Conservation (phyloP, 2,113 vertebrate genomes). For the Cyanoramphus novaezelandiae region DNA sequence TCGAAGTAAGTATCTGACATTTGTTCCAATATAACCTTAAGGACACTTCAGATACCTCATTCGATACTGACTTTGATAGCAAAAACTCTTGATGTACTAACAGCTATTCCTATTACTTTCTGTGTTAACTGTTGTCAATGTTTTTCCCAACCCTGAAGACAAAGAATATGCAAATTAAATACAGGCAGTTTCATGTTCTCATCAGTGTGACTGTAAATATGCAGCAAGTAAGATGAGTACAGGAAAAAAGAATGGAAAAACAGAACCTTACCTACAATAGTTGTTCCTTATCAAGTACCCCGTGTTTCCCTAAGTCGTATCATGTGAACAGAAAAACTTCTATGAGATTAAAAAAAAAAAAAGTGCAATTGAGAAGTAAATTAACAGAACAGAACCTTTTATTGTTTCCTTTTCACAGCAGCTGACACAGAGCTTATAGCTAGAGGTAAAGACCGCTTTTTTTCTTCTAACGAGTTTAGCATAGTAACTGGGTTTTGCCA, state of each 20-base stretch:
- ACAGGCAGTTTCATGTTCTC: slow-evolving; percentile 65
- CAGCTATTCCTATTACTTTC: slow-evolving; percentile 30
- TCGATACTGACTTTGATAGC: background rate
- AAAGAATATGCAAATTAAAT: slow-evolving; percentile 77
- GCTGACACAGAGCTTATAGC: slow-evolving; percentile 8
- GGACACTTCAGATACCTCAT: background rate
- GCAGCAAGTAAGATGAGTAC: slow-evolving; percentile 47
- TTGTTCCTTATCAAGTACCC: slow-evolving; percentile 49
- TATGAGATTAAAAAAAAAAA: slow-evolving; percentile 21
- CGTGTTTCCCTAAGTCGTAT: slow-evolving; percentile 50
- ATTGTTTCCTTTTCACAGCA: slow-evolving; percentile 47
- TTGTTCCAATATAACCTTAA: slow-evolving; percentile 1
- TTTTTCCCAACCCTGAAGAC: slow-evolving; percentile 57
- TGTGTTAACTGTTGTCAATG: slow-evolving; percentile 42
- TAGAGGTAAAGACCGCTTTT: background rate
- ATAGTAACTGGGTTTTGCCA: background rate
- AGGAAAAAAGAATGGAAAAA: slow-evolving; percentile 32
- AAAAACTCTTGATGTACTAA: background rate
- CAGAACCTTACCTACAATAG: slow-evolving; percentile 30
- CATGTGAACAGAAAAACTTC: slow-evolving; percentile 71
- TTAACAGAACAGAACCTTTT: slow-evolving; percentile 45
- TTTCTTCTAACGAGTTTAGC: background rate
- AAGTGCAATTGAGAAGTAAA: slow-evolving; percentile 47
- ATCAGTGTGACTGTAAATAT: slow-evolving; percentile 59
- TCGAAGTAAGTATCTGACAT: background rate